Percentiles rank a stretch among this genome's conserved stretches.
Conservation (phyloP, 1,140 invertebrate genomes). For the Drosophila takahashii region DNA sequence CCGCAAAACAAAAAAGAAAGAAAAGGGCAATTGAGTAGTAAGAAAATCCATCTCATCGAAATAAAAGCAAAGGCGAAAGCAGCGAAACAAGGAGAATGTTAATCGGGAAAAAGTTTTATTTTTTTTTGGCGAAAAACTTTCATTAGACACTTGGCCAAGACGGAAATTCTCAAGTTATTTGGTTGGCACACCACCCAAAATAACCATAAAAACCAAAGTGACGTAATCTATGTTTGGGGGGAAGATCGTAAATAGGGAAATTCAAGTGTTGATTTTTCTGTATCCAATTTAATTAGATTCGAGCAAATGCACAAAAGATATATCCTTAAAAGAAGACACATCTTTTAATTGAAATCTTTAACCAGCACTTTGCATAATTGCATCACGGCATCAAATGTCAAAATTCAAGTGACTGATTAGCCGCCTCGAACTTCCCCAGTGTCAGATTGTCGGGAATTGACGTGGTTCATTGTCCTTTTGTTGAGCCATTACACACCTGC, state of each 20-base stretch:
- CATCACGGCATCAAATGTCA: neutral
- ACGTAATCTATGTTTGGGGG: slow-evolving; percentile 22
- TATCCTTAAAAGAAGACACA: neutral
- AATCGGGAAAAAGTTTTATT: slow-evolving; percentile 32
- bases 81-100: slow-evolving; percentile 31
- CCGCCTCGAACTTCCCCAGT: neutral
- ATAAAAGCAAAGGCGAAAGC: slow-evolving; percentile 12
- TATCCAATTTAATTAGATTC: neutral
- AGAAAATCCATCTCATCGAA: slow-evolving; percentile 30
- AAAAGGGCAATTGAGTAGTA: slow-evolving; percentile 17
- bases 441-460: neutral
- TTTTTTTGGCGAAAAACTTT: slow-evolving; percentile 31
- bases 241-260: slow-evolving; percentile 29
- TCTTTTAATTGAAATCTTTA: slow-evolving; percentile 19
- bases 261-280: slow-evolving; percentile 3
- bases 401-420: slow-evolving; percentile 13
- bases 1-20: slow-evolving; percentile 27
- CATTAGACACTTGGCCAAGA: slow-evolving; percentile 31
- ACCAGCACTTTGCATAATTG: neutral
- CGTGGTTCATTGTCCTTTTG: slow-evolving; percentile 47
- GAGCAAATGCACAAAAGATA: neutral
- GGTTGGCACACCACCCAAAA: neutral
- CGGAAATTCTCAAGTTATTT: slow-evolving; percentile 25
- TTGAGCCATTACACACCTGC: slow-evolving; percentile 6
- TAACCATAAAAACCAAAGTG: slow-evolving; percentile 15